These are phyloP conservation scores for Chionoecetes opilio DNA, from an alignment of 1,140 invertebrate species.

Conservation along the genomic window DNA sequence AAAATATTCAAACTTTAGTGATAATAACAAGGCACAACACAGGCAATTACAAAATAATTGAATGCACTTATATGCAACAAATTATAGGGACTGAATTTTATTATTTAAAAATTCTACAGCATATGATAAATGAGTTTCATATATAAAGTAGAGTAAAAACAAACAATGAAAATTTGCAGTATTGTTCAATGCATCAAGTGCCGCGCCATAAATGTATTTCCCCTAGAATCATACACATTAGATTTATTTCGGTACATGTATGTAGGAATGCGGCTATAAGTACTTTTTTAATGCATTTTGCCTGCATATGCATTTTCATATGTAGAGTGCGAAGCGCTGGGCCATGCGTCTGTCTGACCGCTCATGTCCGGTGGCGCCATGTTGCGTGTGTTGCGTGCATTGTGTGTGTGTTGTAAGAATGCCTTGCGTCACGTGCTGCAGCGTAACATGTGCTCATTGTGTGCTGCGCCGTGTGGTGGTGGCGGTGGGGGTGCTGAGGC, in stretches of 20 bases:
- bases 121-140: constrained; percentile 64
- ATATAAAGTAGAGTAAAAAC: constrained; percentile 33
- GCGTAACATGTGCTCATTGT: neutral
- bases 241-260: constrained; percentile 51
- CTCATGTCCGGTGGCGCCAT: neutral
- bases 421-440: neutral
- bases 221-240: constrained; percentile 59
- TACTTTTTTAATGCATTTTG: constrained; percentile 31
- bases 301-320: neutral
- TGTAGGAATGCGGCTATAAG: constrained; percentile 38
- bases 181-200: constrained; percentile 63
- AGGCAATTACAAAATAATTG: constrained; percentile 62
- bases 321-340: neutral
- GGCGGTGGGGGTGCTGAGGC: neutral
- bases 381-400: neutral
- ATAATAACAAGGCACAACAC: constrained; percentile 22
- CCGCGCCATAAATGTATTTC: constrained; percentile 63
- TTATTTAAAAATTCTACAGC: constrained; percentile 63
- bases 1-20: constrained; percentile 37
- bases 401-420: constrained; percentile 19
- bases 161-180: constrained; percentile 61
- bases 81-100: constrained; percentile 65
- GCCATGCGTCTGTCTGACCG: neutral
- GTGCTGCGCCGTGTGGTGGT: neutral
- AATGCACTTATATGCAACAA: constrained; percentile 64